Conservation (phyloP, 1,140 invertebrate genomes). For the Arctopsyche grandis region DNA sequence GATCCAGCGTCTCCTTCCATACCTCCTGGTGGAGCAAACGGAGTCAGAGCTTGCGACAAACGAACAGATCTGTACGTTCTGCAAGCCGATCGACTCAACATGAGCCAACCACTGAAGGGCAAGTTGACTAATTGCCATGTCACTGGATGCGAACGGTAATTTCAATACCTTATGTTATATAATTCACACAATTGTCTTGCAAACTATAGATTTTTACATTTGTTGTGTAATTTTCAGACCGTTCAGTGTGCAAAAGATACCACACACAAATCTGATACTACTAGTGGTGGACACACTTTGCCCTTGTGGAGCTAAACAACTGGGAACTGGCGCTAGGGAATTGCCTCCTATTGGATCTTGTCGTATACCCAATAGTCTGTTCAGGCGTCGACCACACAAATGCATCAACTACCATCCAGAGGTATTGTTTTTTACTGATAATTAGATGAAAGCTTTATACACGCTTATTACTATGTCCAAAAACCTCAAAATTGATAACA, state of each 20-base stretch:
- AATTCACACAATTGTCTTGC: background rate
- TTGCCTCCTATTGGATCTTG: conserved; percentile 67
- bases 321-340: conserved; percentile 83
- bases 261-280: conserved; percentile 89
- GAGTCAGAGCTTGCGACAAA: conserved; percentile 82
- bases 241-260: conserved; percentile 93
- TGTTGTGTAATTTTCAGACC: conserved; percentile 68
- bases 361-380: conserved; percentile 67
- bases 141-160: conserved; percentile 87
- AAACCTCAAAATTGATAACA: no score
- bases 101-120: conserved; percentile 77
- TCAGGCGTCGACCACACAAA: conserved; percentile 76
- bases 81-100: conserved; percentile 82
- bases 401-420: conserved; percentile 91
- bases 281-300: conserved; percentile 90
- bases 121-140: conserved; percentile 90
- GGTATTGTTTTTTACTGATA: conserved; percentile 61
- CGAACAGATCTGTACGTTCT: conserved; percentile 88
- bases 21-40: conserved; percentile 65
- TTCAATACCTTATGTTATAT: background rate
- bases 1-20: conserved; percentile 62
- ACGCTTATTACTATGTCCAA: no score
- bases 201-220: background rate
- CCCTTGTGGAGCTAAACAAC: conserved; percentile 85
- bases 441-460: background rate